Evolutionary conservation across 2,888 invertebrate genomes (phyloP).

Genomic region (Yponomeuta evonymella): DNA sequence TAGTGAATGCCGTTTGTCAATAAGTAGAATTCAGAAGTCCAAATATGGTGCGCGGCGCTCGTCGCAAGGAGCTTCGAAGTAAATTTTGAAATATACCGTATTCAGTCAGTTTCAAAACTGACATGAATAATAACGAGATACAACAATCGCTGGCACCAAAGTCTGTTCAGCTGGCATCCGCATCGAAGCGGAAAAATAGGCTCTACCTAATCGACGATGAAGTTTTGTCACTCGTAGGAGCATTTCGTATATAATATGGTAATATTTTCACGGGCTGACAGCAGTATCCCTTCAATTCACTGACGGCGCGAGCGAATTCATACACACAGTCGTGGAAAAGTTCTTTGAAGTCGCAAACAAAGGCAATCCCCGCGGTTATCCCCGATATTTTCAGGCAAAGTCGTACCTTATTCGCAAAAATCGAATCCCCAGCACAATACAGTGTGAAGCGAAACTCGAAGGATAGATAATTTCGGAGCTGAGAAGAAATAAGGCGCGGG

Average conservation of each 20-base stretch:
- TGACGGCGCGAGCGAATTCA: slow-evolving; percentile 46
- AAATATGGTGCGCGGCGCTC: too few relatives aligned
- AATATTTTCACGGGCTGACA: neutral
- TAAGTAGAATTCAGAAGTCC: too few relatives aligned
- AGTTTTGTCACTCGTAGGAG: slow-evolving; percentile 8
- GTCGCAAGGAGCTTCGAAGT: too few relatives aligned
- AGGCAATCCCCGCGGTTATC: slow-evolving; percentile 73
- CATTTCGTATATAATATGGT: slow-evolving; percentile 9
- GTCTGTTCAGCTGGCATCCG: too few relatives aligned
- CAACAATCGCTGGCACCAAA: too few relatives aligned
- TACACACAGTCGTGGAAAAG: slow-evolving; percentile 67
- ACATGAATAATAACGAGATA: too few relatives aligned
- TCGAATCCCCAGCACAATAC: slow-evolving; percentile 72
- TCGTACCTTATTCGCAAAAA: slow-evolving; percentile 74
- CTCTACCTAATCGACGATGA: slow-evolving; percentile 12
- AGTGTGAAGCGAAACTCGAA: slow-evolving; percentile 76
- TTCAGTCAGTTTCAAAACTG: too few relatives aligned
- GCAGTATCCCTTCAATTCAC: slow-evolving; percentile 29
- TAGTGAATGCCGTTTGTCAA: too few relatives aligned
- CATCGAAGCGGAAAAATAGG: neutral
- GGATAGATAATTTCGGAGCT: slow-evolving; percentile 71
- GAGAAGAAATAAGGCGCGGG: slow-evolving; percentile 65
- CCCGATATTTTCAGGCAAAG: slow-evolving; percentile 67
- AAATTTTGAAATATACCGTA: too few relatives aligned
- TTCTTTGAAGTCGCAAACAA: slow-evolving; percentile 74